A percentile compares a stretch with the other conserved stretches of the same genome.
phyloP scores from a whole-genome alignment of 2,797 vertebrate genomes.

The Mormyrus hasselquistii region DNA sequence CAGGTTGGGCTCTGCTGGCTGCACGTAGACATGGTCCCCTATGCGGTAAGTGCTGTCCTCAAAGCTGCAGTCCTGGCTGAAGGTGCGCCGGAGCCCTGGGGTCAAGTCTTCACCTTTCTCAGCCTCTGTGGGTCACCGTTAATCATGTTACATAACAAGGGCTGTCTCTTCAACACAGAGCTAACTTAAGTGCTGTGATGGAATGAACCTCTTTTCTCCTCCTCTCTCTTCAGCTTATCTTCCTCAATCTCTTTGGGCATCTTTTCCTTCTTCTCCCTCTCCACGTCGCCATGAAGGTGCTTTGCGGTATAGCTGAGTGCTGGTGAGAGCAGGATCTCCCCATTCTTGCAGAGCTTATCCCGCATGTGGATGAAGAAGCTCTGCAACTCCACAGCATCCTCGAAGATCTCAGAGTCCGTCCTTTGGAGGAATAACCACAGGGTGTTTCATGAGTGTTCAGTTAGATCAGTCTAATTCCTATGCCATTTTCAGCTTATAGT shows the following conservation, averaged over 20 bases:
- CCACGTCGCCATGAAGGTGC: conserved; percentile 90
- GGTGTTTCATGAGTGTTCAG: neutral
- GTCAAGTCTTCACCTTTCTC: conserved; percentile 79
- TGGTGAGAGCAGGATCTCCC: conserved; percentile 92
- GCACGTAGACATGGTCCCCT: conserved; percentile 94
- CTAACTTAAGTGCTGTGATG: neutral
- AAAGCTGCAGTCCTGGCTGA: conserved; percentile 98
- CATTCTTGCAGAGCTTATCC: conserved; percentile 96
- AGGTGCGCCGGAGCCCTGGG: conserved; percentile 80
- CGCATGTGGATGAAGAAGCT: conserved; percentile 96
- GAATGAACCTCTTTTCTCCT: conserved; percentile 83
- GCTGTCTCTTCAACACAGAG: neutral
- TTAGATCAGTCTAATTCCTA: neutral
- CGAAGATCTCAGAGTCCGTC: conserved; percentile 97
- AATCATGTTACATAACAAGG: neutral
- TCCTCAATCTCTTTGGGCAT: conserved; percentile 94
- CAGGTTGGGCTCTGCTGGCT: conserved; percentile 84
- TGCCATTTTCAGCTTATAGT: neutral
- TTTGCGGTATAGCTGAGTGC: conserved; percentile 94
- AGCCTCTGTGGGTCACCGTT: conserved; percentile 66
- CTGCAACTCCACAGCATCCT: conserved; percentile 94
- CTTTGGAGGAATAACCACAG: conserved; percentile 38
- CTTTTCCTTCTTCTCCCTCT: conserved; percentile 96
- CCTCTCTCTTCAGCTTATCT: conserved; percentile 92
- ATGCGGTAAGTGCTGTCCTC: conserved; percentile 97